Percentiles rank a stretch among this genome's conserved stretches.
These are phyloP conservation scores for Sclerurus mexicanus DNA, from an alignment of 2,113 vertebrate genomes.

Conservation along the genomic window DNA sequence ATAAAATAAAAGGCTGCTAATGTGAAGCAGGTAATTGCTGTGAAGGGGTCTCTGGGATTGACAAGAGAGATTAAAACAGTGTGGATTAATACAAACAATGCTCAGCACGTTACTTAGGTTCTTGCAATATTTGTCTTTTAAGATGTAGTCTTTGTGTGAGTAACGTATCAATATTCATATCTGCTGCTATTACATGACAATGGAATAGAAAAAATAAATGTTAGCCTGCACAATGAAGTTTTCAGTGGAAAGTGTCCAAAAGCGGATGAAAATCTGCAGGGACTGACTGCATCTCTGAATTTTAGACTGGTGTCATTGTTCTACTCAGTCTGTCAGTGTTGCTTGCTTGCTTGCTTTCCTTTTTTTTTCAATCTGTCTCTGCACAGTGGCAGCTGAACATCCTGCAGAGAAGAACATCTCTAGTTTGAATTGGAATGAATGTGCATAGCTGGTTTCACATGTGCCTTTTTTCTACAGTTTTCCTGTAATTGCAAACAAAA, in stretches of 20 bases:
- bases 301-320: neutral
- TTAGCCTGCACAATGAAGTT: conserved; percentile 30
- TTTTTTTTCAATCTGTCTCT: neutral
- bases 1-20: neutral
- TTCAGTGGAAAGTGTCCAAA: conserved; percentile 39
- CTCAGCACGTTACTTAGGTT: neutral
- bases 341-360: neutral
- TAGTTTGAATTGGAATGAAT: neutral
- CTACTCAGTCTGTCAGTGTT: neutral
- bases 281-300: neutral
- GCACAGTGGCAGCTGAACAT: neutral
- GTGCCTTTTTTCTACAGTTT: neutral
- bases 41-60: neutral
- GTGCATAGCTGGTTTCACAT: neutral
- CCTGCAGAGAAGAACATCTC: neutral
- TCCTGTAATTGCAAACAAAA: neutral
- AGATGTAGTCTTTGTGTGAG: neutral
- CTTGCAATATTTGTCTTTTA: conserved; percentile 1
- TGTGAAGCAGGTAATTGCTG: neutral
- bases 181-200: conserved; percentile 6
- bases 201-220: conserved; percentile 41
- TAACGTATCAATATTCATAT: neutral
- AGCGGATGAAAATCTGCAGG: neutral
- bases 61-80: neutral
- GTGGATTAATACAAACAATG: neutral